Evolutionary conservation across 2,797 vertebrate genomes (phyloP).

Genomic region (Clamator glandarius): DNA sequence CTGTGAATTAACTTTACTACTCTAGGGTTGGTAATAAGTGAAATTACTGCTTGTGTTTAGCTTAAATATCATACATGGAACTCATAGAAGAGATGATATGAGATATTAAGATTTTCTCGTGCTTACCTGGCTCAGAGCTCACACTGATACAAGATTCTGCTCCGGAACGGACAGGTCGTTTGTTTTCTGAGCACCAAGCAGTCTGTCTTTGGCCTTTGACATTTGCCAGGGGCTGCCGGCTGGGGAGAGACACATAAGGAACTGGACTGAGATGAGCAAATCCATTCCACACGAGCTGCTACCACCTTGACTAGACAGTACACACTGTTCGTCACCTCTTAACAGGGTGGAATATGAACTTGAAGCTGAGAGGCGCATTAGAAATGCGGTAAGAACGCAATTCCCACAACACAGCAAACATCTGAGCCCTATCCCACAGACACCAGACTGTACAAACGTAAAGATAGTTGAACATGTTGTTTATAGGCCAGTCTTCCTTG

Average conservation of each 20-base stretch:
- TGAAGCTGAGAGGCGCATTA: neutral
- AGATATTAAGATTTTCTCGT: neutral
- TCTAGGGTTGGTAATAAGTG: neutral
- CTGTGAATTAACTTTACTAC: neutral
- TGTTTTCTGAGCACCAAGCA: neutral
- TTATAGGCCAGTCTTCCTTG: neutral
- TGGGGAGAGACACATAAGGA: neutral
- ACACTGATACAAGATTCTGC: rapidly evolving
- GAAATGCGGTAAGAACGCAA: rapidly evolving
- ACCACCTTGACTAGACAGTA: rapidly evolving
- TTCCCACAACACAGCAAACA: neutral
- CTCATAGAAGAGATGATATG: neutral
- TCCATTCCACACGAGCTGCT: neutral
- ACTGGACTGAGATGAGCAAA: neutral
- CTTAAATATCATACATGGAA: neutral
- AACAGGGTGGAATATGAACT: rapidly evolving
- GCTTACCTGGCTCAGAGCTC: neutral
- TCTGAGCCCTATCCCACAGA: neutral
- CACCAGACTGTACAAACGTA: neutral
- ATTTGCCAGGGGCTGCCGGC: neutral
- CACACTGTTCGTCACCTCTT: neutral
- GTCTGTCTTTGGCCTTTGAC: neutral
- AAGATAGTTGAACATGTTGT: neutral
- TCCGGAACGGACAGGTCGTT: neutral
- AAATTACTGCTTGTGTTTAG: neutral